Percentiles rank a stretch among this genome's conserved stretches.
Conservation (phyloP, 1,140 invertebrate genomes). For the Venturia canescens region DNA sequence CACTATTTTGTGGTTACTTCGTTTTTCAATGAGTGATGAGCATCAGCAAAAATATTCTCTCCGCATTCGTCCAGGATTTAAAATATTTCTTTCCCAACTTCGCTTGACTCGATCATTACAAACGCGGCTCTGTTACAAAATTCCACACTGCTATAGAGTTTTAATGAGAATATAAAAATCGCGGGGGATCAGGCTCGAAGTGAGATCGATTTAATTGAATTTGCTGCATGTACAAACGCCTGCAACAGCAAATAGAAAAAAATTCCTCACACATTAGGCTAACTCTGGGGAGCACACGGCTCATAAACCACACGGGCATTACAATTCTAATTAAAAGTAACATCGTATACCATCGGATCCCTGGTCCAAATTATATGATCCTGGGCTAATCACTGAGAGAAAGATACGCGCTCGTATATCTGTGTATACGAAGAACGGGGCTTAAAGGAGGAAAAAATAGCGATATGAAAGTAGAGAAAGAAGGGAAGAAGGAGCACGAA, state of each 20-base stretch:
- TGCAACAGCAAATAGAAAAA: neutral
- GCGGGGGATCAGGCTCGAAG: no score
- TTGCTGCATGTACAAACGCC: neutral
- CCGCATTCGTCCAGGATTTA: no score
- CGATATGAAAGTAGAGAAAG: conserved; percentile 22
- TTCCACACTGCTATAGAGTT: no score
- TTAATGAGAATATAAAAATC: no score
- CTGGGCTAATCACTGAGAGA: conserved; percentile 59
- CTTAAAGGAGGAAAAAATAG: conserved; percentile 29
- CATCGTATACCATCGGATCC: conserved; percentile 54
- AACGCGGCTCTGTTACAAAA: no score
- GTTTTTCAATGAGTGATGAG: no score
- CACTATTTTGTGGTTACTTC: no score
- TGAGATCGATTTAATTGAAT: neutral
- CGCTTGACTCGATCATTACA: no score
- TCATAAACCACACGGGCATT: conserved; percentile 55
- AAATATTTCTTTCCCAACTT: no score
- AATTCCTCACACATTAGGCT: neutral
- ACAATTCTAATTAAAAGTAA: conserved; percentile 72
- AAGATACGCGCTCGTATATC: neutral
- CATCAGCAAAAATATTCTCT: no score
- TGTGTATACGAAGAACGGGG: neutral
- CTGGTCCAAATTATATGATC: conserved; percentile 62
- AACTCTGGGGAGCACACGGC: conserved; percentile 32
- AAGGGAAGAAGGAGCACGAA: conserved; percentile 26